These are phyloP conservation scores for Sigmodon hispidus DNA, from an alignment of 2,113 vertebrate genomes.

Conservation along the genomic window DNA sequence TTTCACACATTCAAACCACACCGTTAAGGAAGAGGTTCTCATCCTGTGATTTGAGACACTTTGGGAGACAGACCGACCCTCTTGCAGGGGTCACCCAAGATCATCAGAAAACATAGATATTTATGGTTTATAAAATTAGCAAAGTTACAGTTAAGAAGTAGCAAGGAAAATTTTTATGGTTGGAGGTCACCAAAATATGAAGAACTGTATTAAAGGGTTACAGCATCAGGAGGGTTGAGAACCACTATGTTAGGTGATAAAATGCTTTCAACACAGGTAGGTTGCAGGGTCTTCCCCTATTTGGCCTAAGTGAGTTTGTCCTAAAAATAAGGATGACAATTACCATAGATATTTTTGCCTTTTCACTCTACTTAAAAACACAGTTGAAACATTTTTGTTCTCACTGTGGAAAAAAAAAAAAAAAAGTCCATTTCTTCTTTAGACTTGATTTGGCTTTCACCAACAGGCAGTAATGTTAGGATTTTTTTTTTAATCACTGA, in stretches of 20 bases:
- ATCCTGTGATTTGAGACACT: not conserved
- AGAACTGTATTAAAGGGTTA: not conserved
- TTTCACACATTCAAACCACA: not conserved
- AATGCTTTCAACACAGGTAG: not conserved
- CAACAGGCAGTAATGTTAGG: not conserved
- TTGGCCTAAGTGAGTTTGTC: slow-evolving; percentile 3
- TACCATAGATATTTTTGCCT: not conserved
- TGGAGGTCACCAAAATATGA: not conserved
- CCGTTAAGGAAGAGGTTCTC: not conserved
- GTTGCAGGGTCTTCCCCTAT: not conserved
- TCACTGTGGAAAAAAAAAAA: not conserved
- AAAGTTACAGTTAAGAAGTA: not conserved
- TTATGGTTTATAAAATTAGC: not conserved
- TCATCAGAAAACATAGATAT: not conserved
- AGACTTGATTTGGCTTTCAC: not conserved
- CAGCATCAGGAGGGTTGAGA: not conserved
- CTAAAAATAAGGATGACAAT: slow-evolving; percentile 35
- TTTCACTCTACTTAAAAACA: slow-evolving; percentile 32
- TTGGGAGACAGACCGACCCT: not conserved
- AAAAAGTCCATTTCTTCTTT: slow-evolving; percentile 11
- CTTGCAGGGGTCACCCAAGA: not conserved
- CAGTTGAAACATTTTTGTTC: not conserved
- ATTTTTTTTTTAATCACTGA: slow-evolving; percentile 29
- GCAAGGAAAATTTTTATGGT: not conserved
- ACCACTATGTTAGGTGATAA: not conserved